These are phyloP conservation scores for Acrossocheilus fasciatus DNA, from an alignment of 2,797 vertebrate genomes.

Conservation along the genomic window DNA sequence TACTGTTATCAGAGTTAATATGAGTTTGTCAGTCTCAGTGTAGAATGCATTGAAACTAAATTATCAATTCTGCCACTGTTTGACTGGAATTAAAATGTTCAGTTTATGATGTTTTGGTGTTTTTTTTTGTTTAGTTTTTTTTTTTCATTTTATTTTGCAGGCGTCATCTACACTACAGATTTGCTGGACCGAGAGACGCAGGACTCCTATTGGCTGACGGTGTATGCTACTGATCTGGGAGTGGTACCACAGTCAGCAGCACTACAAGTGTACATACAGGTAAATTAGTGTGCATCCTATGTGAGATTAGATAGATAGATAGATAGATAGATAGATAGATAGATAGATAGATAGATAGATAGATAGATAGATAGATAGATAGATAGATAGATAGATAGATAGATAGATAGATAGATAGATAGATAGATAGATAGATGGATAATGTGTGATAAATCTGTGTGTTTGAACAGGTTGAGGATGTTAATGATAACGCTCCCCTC, in stretches of 20 bases:
- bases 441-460: neutral
- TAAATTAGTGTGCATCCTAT: slow-evolving; percentile 60
- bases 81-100: neutral
- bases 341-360: neutral
- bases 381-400: neutral
- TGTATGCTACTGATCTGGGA: slow-evolving; percentile 92
- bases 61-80: neutral
- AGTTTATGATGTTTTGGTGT: neutral
- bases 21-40: neutral
- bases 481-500: slow-evolving; percentile 94
- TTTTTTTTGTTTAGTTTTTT: neutral
- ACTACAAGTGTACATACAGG: slow-evolving; percentile 90
- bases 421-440: neutral
- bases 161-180: slow-evolving; percentile 92
- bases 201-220: slow-evolving; percentile 94
- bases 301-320: neutral
- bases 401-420: neutral
- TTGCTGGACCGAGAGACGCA: slow-evolving; percentile 92
- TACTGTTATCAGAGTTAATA: neutral
- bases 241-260: slow-evolving; percentile 91
- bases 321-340: neutral
- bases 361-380: neutral
- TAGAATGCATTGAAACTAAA: neutral
- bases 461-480: slow-evolving; percentile 83
- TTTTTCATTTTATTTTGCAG: slow-evolving; percentile 70